Conservation (phyloP, 2,797 vertebrate species). For the Epinephelus coioides region DNA sequence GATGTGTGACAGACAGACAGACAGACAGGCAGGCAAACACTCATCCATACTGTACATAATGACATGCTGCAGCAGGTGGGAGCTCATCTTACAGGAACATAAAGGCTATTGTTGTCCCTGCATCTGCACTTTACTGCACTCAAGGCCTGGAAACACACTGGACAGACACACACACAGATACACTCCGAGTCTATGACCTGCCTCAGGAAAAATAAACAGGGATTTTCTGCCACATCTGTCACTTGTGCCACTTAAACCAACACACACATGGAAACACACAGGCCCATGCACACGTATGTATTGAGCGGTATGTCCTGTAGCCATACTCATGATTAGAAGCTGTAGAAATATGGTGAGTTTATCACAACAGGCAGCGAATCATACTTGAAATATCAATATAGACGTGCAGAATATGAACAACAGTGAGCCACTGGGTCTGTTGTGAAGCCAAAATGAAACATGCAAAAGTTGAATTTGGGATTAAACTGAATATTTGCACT, state of each 20-base stretch:
- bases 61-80: slow-evolving; percentile 75
- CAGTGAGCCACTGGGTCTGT: background rate
- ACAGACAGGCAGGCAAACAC: slow-evolving; percentile 32
- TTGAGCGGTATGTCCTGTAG: slow-evolving; percentile 5
- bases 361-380: slow-evolving; percentile 8
- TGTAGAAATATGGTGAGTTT: background rate
- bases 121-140: slow-evolving; percentile 55
- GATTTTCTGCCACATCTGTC: slow-evolving; percentile 74
- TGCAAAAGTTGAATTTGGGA: slow-evolving; percentile 12
- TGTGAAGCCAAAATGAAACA: background rate
- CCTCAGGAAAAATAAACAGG: slow-evolving; percentile 69
- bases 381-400: slow-evolving; percentile 20
- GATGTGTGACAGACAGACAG: slow-evolving; percentile 20
- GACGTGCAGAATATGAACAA: background rate
- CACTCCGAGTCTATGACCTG: slow-evolving; percentile 24
- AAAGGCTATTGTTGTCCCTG: slow-evolving; percentile 75
- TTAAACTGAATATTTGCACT: slow-evolving; percentile 25
- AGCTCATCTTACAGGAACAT: slow-evolving; percentile 73
- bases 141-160: slow-evolving; percentile 42
- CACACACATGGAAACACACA: slow-evolving; percentile 31
- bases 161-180: slow-evolving; percentile 15
- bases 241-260: slow-evolving; percentile 54
- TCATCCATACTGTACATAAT: slow-evolving; percentile 51
- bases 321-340: slow-evolving; percentile 23
- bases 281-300: background rate